Evolutionary conservation across 2,113 vertebrate species (phyloP).

Genomic region (Potamarius usumacintae): DNA sequence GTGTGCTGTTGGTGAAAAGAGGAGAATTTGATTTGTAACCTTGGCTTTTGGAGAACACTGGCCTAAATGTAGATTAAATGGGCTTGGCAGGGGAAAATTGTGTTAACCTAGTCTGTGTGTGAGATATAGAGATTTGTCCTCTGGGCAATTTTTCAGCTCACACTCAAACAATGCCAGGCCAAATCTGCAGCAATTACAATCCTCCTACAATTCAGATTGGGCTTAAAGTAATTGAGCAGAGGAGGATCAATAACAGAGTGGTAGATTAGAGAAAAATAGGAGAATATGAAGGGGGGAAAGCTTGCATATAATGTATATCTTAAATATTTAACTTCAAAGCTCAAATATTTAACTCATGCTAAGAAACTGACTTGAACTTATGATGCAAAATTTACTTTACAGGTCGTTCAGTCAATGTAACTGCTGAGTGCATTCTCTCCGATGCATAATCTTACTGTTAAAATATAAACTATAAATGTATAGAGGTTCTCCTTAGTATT

Average conservation of each 20-base stretch:
- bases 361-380: neutral
- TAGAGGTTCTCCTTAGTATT: neutral
- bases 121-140: conserved; percentile 42
- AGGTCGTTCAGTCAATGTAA: neutral
- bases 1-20: conserved; percentile 1
- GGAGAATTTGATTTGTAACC: conserved; percentile 40
- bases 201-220: conserved; percentile 51
- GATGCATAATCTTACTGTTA: neutral
- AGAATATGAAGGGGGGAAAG: neutral
- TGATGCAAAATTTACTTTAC: neutral
- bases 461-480: neutral
- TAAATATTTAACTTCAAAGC: neutral
- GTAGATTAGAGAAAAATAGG: conserved; percentile 43
- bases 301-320: neutral
- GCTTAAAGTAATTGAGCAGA: conserved; percentile 52
- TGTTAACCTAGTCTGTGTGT: conserved; percentile 35
- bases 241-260: conserved; percentile 25
- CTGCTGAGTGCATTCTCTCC: neutral
- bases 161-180: conserved; percentile 45
- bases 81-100: conserved; percentile 45
- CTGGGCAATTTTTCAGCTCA: conserved; percentile 48
- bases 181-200: conserved; percentile 60
- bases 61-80: conserved; percentile 56
- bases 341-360: neutral
- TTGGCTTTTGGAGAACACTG: conserved; percentile 46